Conservation (phyloP, 2,113 vertebrate genomes). For the Rattus rattus region DNA sequence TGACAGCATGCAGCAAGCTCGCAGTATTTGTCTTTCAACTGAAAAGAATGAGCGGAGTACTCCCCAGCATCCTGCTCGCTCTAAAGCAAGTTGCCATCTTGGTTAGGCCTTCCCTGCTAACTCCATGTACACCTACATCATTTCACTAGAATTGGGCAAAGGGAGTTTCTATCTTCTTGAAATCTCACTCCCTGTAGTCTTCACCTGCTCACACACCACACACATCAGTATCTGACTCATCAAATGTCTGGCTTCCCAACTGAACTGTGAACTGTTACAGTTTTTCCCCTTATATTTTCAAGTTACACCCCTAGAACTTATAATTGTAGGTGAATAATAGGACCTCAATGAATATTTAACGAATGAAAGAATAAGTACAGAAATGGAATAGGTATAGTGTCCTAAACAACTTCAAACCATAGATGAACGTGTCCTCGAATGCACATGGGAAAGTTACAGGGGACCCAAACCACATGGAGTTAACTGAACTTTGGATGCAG, state of each 20-base stretch:
- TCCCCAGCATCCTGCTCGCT: not conserved
- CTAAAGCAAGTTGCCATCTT: not conserved
- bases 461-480: not conserved
- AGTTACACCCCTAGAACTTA: not conserved
- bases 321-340: not conserved
- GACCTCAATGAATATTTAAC: not conserved
- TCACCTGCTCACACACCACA: not conserved
- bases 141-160: not conserved
- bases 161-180: not conserved
- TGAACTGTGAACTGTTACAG: conserved; percentile 23
- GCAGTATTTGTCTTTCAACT: not conserved
- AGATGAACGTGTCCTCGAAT: not conserved
- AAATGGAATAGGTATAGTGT: not conserved
- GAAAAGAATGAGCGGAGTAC: not conserved
- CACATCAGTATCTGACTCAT: not conserved
- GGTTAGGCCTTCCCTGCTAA: not conserved
- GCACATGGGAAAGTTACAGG: not conserved
- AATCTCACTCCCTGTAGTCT: not conserved
- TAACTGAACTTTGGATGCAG: not conserved
- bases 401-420: not conserved
- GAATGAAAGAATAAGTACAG: not conserved
- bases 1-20: not conserved
- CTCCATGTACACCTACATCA: not conserved
- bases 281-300: not conserved
- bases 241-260: not conserved